Evolutionary conservation across 2,797 vertebrate genomes (phyloP), one percentile per base, ranked within the genome.

Genomic region (Crocodylus rhombifer): DNA sequence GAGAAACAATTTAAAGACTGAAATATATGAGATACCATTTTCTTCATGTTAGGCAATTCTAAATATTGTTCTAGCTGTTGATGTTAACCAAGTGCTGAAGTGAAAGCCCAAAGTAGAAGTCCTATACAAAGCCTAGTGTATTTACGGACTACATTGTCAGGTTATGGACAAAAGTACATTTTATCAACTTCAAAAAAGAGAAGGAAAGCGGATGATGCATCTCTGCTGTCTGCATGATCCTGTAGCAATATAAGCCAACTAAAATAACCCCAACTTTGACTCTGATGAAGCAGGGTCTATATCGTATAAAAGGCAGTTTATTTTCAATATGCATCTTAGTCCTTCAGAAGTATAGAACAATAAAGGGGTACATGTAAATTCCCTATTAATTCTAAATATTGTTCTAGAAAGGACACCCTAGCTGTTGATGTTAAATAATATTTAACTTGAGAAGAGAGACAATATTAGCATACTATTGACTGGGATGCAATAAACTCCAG

Each of bases 361-460:
- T 78, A 64, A 42, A 80, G 79, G 85, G 51, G 82, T 93, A 84
- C 26, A 82, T 26, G 25, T 23, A 58, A 65, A 30, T 26, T 75
- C 21, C 13, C 16, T 71, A 8, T 26, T 91, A 79, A 82, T 91
- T 80, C 87, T 83, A 93, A 90, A 91, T 82, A 94, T 87, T 82
- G 74, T 77, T 92, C 77, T 80, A 61, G 93, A 96, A 88, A 55
- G 5, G 94, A 30, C 28, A 74, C 4, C 74, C 23, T 82, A 51
- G 80, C 30, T 69, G 85, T 87, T 42, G 18, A 55, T 56, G 69
- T 76, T 67, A 87, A 63, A 71, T 51, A 91, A 7, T 76, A 57
- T 60, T 92, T 92, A 95, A 60, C 42, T 77, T 88, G 88, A 69
- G 64, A 63, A 20, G 20, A 80, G 9, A 88, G 23, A 63, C 7